Evolutionary conservation across 2,113 vertebrate genomes (phyloP).

Genomic region (Galeopterus variegatus): DNA sequence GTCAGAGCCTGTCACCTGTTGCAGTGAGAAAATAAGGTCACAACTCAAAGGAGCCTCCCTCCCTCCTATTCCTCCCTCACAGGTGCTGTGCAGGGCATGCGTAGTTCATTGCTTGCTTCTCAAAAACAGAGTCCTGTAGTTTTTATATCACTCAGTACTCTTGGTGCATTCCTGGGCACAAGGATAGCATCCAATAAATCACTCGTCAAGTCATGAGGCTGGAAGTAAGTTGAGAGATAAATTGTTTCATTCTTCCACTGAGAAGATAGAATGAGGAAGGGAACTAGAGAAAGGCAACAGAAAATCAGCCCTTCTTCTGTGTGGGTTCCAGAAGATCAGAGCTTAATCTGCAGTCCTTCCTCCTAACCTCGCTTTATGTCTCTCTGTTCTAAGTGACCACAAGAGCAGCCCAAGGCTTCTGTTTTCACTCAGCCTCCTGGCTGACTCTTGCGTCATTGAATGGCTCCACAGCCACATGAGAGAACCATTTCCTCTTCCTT

Average conservation of each 20-base stretch:
- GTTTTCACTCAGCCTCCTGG: not conserved
- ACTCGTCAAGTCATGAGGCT: not conserved
- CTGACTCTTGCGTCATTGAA: not conserved
- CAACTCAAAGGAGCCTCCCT: not conserved
- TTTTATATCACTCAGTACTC: not conserved
- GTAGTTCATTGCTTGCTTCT: not conserved
- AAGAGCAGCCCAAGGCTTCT: not conserved
- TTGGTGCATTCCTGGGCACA: not conserved
- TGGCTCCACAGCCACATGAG: not conserved
- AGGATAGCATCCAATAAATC: not conserved
- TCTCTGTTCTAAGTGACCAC: not conserved
- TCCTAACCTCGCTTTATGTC: not conserved
- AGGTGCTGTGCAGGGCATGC: accelerated
- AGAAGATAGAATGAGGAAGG: not conserved
- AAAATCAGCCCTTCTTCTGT: not conserved
- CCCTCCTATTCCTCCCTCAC: too few species aligned
- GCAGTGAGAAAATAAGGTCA: not conserved
- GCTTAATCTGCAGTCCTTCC: not conserved
- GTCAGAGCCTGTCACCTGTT: not conserved
- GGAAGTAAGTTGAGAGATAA: not conserved
- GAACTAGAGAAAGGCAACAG: not conserved
- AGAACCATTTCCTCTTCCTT: conserved; percentile 35
- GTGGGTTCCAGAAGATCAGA: not conserved
- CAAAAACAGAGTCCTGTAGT: not conserved
- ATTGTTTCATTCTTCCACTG: not conserved